A percentile compares a stretch with the other conserved stretches of the same genome.
Evolutionary conservation across 35 echinoderm and acorn worm species (phyloP).

Genomic region (Holothuria glaberrima): DNA sequence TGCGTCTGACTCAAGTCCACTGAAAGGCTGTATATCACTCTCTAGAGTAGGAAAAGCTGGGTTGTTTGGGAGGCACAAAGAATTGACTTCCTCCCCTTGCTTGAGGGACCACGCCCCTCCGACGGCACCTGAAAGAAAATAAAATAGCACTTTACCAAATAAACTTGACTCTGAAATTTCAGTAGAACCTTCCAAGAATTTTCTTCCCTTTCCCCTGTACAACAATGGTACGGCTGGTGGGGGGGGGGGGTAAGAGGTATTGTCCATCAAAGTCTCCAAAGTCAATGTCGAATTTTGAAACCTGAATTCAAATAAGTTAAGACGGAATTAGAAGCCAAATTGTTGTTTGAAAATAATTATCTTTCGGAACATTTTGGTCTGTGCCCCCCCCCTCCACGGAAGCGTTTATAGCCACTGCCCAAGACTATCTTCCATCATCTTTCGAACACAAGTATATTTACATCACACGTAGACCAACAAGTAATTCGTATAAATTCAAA

Average conservation of each 20-base stretch:
- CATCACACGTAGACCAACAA: background rate
- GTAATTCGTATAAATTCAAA: background rate
- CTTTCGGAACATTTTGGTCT: background rate
- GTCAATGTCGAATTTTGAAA: background rate
- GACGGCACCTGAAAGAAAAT: background rate
- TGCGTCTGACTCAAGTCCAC: background rate
- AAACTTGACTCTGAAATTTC: background rate
- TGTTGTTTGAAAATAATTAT: background rate
- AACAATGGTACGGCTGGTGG: background rate
- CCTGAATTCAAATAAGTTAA: too few species aligned
- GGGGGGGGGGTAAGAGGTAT: background rate
- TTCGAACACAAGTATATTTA: too few species aligned
- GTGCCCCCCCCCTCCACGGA: background rate
- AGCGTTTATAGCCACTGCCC: background rate
- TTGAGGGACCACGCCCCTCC: slow-evolving; percentile 48
- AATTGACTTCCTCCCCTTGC: slow-evolving; percentile 28
- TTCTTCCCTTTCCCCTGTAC: background rate
- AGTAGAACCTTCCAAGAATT: background rate
- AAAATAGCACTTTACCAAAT: background rate
- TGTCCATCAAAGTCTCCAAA: background rate
- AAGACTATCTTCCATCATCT: too few species aligned
- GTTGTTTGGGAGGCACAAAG: slow-evolving; percentile 13
- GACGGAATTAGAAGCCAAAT: too few species aligned
- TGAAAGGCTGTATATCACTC: background rate
- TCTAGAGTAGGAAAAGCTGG: slow-evolving; percentile 29